A percentile compares a stretch with the other conserved stretches of the same genome.
phyloP scores from a whole-genome alignment of 2,888 invertebrate species.

The Acleris sparsana region DNA sequence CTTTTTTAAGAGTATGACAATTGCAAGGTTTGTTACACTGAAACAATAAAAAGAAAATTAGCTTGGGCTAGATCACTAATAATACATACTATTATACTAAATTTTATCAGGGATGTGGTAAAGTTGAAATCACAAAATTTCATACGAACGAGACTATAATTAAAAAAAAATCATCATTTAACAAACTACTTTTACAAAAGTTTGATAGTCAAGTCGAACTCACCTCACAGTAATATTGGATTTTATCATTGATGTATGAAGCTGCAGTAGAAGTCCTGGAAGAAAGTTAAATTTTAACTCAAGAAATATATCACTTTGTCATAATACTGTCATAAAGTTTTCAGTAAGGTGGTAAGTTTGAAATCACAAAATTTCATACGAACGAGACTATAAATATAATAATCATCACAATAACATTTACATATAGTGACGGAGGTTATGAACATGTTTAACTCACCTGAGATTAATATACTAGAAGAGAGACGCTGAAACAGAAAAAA shows the following conservation, averaged over 20 bases:
- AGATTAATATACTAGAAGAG: background rate
- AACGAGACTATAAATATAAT: slow-evolving; percentile 66
- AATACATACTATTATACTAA: background rate
- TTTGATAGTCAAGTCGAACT: background rate
- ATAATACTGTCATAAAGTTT: background rate
- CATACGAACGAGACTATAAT: slow-evolving; percentile 67
- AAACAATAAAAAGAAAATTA: background rate
- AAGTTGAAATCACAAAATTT: slow-evolving; percentile 60
- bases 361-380: slow-evolving; percentile 71
- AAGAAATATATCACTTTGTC: background rate
- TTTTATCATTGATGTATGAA: background rate
- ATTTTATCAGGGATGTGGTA: slow-evolving; percentile 52
- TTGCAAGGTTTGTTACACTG: no score
- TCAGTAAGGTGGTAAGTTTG: slow-evolving; percentile 56
- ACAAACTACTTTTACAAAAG: background rate
- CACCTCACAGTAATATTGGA: background rate
- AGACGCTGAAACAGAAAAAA: slow-evolving; percentile 69
- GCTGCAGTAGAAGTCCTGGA: background rate
- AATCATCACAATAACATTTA: slow-evolving; percentile 55
- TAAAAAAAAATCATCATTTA: slow-evolving; percentile 38
- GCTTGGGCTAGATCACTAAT: background rate
- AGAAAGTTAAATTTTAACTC: background rate
- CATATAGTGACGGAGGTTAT: background rate
- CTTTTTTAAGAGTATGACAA: no score
- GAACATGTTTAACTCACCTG: slow-evolving; percentile 30